A percentile compares a stretch with the other conserved stretches of the same genome.
phyloP scores from a whole-genome alignment of 1,140 invertebrate species.

The Brachionus paranguensis region DNA sequence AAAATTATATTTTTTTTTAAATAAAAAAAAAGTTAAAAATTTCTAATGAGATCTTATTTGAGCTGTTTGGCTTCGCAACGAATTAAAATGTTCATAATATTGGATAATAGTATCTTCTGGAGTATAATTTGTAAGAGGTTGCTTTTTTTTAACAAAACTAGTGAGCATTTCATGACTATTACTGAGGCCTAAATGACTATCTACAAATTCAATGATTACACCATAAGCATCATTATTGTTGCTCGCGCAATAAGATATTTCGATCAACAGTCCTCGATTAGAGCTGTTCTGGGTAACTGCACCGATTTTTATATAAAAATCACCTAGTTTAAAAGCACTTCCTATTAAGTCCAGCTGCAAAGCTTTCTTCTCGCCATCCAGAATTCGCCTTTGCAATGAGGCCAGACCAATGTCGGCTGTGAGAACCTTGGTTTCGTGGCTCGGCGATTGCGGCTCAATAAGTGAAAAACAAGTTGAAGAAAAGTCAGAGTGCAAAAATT shows the following conservation, averaged over 20 bases:
- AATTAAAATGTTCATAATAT: slow-evolving; percentile 38
- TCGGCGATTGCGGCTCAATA: background rate
- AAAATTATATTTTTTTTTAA: background rate
- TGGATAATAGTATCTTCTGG: slow-evolving; percentile 38
- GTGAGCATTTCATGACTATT: slow-evolving; percentile 31
- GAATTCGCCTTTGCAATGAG: background rate
- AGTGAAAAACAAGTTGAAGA: slow-evolving; percentile 31
- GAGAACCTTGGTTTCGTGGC: slow-evolving; percentile 21
- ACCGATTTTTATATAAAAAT: slow-evolving; percentile 40
- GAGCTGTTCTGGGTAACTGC: slow-evolving; percentile 32
- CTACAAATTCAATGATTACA: slow-evolving; percentile 26
- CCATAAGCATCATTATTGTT: slow-evolving; percentile 40
- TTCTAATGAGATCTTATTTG: slow-evolving; percentile 19
- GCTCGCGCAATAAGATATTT: slow-evolving; percentile 29
- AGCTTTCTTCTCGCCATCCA: slow-evolving; percentile 7
- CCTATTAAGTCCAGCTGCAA: background rate
- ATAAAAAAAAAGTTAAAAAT: background rate
- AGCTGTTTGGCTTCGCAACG: slow-evolving; percentile 1
- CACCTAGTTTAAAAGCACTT: slow-evolving; percentile 22
- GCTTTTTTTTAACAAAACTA: slow-evolving; percentile 20
- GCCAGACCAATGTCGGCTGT: slow-evolving; percentile 32
- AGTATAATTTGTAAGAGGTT: background rate
- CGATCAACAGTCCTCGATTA: background rate
- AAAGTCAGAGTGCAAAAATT: slow-evolving; percentile 34
- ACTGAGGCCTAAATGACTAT: slow-evolving; percentile 6